These are phyloP conservation scores for Carabus problematicus DNA, from an alignment of 2,888 invertebrate genomes.

Conservation along the genomic window DNA sequence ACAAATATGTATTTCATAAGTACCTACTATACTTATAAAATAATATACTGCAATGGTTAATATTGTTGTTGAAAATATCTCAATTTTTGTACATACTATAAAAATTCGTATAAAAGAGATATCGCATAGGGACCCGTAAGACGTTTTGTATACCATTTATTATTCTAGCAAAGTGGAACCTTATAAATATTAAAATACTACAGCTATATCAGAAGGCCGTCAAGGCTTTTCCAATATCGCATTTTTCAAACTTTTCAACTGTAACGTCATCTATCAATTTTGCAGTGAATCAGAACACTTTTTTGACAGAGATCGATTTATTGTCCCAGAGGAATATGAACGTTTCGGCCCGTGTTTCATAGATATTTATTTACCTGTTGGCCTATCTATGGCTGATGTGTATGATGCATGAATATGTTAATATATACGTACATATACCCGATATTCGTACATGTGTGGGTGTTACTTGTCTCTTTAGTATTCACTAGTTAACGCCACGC, in stretches of 20 bases:
- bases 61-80: not conserved
- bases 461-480: too few relatives aligned
- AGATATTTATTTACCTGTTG: too few relatives aligned
- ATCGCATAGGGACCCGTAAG: not conserved
- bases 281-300: conserved; percentile 41
- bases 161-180: conserved; percentile 12
- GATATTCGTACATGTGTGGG: too few relatives aligned
- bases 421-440: too few relatives aligned
- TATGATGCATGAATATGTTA: too few relatives aligned
- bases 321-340: conserved; percentile 27
- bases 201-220: conserved; percentile 30
- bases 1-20: not conserved
- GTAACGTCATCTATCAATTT: conserved; percentile 42
- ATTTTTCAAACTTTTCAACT: conserved; percentile 42
- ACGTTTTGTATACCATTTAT: not conserved
- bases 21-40: too few relatives aligned
- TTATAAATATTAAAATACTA: conserved; percentile 40
- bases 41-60: too few relatives aligned
- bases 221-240: conserved; percentile 42
- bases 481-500: too few relatives aligned
- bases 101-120: not conserved
- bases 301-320: conserved; percentile 42
- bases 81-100: not conserved
- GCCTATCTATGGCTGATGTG: too few relatives aligned
- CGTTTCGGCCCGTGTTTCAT: not conserved